Conservation (phyloP, 2,797 vertebrate species). For the Craterocephalus amniculus region DNA sequence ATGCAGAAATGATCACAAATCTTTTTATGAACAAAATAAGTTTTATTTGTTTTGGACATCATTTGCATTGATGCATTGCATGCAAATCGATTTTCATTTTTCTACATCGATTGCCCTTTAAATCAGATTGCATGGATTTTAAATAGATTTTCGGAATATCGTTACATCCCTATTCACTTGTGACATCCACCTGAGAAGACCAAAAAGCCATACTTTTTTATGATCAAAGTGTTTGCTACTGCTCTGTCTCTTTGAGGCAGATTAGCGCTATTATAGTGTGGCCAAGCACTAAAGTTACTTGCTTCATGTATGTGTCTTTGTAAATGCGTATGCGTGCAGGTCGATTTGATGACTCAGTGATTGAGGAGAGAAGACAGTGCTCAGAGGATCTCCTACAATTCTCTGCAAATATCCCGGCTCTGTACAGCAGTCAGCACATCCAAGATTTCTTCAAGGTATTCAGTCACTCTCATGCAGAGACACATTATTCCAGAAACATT, state of each 20-base stretch:
- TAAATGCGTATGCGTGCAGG: constrained; percentile 75
- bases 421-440: constrained; percentile 92
- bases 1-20: no score
- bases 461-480: neutral
- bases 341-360: constrained; percentile 93
- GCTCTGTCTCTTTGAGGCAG: constrained; percentile 21
- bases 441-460: constrained; percentile 97
- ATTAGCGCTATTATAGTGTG: constrained; percentile 1
- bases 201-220: neutral
- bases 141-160: no score
- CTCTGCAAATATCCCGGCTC: constrained; percentile 94
- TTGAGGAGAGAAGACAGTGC: constrained; percentile 96
- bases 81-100: no score
- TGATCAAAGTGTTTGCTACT: neutral
- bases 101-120: no score
- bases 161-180: no score
- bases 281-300: neutral
- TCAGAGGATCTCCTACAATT: constrained; percentile 98
- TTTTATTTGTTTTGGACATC: no score
- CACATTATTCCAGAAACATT: neutral
- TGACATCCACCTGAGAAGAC: neutral
- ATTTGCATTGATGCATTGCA: no score
- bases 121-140: no score
- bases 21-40: no score
- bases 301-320: neutral